Evolutionary conservation across 2,797 vertebrate genomes (phyloP), one percentile per base, ranked within the genome.

Genomic region (Diplodus puntazzo): DNA sequence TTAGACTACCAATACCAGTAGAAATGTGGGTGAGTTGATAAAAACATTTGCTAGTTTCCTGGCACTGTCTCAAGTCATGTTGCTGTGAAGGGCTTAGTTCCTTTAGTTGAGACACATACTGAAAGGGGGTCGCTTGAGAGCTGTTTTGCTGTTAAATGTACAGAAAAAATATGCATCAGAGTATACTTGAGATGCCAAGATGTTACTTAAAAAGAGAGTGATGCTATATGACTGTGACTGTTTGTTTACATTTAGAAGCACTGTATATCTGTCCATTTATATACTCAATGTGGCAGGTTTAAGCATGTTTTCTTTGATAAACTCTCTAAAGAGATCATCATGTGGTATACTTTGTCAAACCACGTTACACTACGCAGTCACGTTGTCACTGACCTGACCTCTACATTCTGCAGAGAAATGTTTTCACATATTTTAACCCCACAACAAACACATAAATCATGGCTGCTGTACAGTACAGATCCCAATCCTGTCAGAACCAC

Each of bases 401-500:
- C 21, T 27, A n/a, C 23, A 42, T 54, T 65, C 4, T 52, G 12
- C 49, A 61, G 14, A 69, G 63, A 84, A 46, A 61, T 53, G 60
- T 50, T 75, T 81, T 27, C 18, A 73, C 10, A 73, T 12, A 54
- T 11, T 65, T 52, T 46, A 50, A 69, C 49, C 77, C 4, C 49
- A 1, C 69, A 55, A 62, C 43, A 50, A 39, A 39, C 21, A 59
- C 11, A 64, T 55, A 67, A 57, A 82, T 34, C 1, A 3, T 23
- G 23, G 3, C 70, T 13, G 21, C 25, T 57, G 50, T 16, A 30
- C n/a, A 50, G 43, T 23, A 39, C 25, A 75, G n/a, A 70, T 57
- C 10, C 20, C 11, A 20, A 59, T 21, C 27, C 55, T 39, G 49
- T 54, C 49, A 69, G 46, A 20, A 21, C 34, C 16, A 43, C 48